These are phyloP conservation scores for Numida meleagris DNA, from an alignment of 2,113 vertebrate genomes.

Conservation along the genomic window DNA sequence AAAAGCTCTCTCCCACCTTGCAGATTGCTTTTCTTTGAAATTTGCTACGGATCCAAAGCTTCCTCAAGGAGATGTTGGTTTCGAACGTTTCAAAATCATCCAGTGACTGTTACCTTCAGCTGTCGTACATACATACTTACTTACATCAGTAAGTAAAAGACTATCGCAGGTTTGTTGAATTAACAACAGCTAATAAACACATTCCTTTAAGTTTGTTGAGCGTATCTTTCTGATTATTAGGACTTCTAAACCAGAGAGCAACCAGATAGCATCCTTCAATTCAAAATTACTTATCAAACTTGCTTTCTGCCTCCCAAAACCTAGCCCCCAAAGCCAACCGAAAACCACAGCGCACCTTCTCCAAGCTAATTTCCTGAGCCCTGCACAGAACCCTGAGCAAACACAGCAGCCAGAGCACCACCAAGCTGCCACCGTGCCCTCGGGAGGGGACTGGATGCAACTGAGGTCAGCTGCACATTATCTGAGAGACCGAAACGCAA, in stretches of 20 bases:
- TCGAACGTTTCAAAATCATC: neutral
- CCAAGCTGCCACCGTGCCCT: neutral
- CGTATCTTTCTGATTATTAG: neutral
- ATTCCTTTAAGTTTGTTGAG: neutral
- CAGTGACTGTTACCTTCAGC: neutral
- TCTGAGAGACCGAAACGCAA: neutral
- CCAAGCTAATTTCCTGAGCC: neutral
- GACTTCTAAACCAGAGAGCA: neutral
- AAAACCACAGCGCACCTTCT: neutral
- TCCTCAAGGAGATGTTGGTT: neutral
- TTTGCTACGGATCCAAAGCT: neutral
- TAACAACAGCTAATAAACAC: neutral
- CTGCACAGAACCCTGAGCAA: fast-evolving
- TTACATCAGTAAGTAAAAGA: neutral
- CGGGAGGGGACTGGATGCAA: neutral
- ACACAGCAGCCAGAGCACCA: neutral
- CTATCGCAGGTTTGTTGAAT: neutral
- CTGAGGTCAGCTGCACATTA: neutral
- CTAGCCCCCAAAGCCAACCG: neutral
- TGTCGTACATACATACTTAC: neutral
- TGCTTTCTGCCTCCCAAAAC: neutral
- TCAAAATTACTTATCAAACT: neutral
- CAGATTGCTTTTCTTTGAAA: neutral
- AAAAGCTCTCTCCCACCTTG: neutral
- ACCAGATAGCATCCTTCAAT: neutral